These are phyloP conservation scores for Apostichopus leukothele DNA, from an alignment of 53 echinoderm and acorn worm genomes.

Conservation along the genomic window DNA sequence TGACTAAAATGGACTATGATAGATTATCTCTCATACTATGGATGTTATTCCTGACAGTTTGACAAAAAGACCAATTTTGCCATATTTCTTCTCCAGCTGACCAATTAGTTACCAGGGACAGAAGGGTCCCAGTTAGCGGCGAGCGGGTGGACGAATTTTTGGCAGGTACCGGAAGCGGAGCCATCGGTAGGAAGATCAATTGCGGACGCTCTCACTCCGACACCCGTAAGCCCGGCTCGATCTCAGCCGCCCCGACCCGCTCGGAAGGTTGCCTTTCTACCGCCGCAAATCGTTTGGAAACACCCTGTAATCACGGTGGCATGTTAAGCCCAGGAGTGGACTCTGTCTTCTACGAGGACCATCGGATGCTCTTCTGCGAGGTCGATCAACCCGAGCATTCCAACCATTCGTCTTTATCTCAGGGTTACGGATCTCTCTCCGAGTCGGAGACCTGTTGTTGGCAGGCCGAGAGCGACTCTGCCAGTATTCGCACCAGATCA, in stretches of 20 bases:
- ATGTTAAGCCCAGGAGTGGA: constrained; percentile 24
- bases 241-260: not conserved
- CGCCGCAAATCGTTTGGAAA: not conserved
- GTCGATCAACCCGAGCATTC: constrained; percentile 24
- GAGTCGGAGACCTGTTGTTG: constrained; percentile 5
- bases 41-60: no score
- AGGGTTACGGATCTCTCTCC: constrained; percentile 36
- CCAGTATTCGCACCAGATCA: not conserved
- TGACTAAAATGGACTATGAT: no score
- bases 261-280: constrained; percentile 14
- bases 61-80: not conserved
- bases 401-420: constrained; percentile 38
- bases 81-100: constrained; percentile 3
- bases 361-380: not conserved
- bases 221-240: not conserved
- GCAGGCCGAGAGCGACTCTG: constrained; percentile 24
- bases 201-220: constrained; percentile 31
- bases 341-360: constrained; percentile 38
- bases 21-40: not conserved
- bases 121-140: constrained; percentile 26
- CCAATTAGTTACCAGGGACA: constrained; percentile 35
- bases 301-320: not conserved
- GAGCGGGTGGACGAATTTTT: constrained; percentile 35
- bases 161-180: not conserved
- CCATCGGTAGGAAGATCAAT: not conserved